phyloP scores from a whole-genome alignment of 2,113 vertebrate genomes.

The Syrrhaptes paradoxus region DNA sequence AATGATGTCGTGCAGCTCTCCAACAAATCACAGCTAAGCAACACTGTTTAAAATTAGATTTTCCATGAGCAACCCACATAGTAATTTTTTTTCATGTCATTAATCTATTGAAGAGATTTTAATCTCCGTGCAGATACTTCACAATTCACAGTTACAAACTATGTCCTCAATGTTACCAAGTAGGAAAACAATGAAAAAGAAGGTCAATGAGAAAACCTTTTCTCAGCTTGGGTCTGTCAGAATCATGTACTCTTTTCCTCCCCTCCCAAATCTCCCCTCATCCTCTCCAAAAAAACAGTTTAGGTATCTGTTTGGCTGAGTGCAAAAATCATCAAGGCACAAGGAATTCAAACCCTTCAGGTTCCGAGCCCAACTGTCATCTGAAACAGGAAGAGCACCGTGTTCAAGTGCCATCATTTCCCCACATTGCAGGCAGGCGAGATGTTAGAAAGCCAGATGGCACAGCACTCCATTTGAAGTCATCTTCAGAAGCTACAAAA shows the following conservation, averaged over 20 bases:
- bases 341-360: neutral
- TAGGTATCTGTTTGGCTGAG: neutral
- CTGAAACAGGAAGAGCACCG: neutral
- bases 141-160: neutral
- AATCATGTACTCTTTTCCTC: neutral
- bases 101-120: conserved; percentile 1
- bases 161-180: neutral
- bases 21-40: conserved; percentile 6
- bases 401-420: neutral
- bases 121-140: neutral
- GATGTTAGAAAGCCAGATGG: neutral
- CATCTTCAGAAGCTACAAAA: neutral
- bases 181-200: neutral
- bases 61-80: conserved; percentile 37
- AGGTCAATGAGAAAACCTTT: neutral
- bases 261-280: neutral
- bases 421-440: fast-evolving
- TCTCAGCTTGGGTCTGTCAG: neutral
- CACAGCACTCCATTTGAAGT: neutral
- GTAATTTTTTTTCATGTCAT: neutral
- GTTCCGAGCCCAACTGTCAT: neutral
- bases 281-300: neutral
- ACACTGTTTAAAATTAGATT: conserved; percentile 52
- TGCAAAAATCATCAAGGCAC: neutral
- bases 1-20: neutral